Percentiles rank a stretch among this genome's conserved stretches.
Evolutionary conservation across 1,140 invertebrate genomes (phyloP).

Genomic region (Dendroctonus ponderosae): DNA sequence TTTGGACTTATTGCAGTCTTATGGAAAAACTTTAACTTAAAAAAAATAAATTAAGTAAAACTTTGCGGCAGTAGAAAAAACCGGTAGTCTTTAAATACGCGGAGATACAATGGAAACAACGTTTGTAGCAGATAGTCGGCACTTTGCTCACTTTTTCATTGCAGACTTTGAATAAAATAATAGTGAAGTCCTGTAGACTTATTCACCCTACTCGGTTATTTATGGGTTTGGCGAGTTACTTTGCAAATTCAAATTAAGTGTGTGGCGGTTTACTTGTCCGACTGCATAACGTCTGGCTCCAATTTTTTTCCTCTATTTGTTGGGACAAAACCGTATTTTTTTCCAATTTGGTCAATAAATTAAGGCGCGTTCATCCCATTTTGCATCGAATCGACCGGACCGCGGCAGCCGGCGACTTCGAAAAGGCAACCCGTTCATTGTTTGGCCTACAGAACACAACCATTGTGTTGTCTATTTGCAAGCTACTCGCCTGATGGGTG

Average conservation of each 20-base stretch:
- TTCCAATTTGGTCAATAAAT: constrained; percentile 21
- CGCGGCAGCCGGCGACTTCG: constrained; percentile 4
- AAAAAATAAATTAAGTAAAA: no score
- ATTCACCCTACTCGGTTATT: no score
- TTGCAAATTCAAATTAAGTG: not conserved
- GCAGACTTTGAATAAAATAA: no score
- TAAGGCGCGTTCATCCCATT: constrained; percentile 18
- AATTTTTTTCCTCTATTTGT: constrained; percentile 7
- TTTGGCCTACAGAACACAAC: constrained; percentile 20
- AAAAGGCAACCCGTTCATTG: constrained; percentile 23
- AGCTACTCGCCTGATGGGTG: constrained; percentile 12
- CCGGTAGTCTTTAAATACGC: no score
- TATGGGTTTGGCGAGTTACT: no score
- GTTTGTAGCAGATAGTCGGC: no score
- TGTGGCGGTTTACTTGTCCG: constrained; percentile 8
- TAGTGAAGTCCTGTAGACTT: no score
- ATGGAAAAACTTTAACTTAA: no score
- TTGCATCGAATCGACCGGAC: constrained; percentile 16
- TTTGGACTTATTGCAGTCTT: no score
- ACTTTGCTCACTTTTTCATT: no score
- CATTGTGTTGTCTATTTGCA: constrained; percentile 25
- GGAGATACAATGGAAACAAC: no score
- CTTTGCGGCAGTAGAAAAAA: no score
- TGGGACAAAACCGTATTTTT: constrained; percentile 2
- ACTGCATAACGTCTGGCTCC: not conserved